Base-by-base conservation (phyloP, 2,888 invertebrate genomes). In the Phengaris arion region DNA sequence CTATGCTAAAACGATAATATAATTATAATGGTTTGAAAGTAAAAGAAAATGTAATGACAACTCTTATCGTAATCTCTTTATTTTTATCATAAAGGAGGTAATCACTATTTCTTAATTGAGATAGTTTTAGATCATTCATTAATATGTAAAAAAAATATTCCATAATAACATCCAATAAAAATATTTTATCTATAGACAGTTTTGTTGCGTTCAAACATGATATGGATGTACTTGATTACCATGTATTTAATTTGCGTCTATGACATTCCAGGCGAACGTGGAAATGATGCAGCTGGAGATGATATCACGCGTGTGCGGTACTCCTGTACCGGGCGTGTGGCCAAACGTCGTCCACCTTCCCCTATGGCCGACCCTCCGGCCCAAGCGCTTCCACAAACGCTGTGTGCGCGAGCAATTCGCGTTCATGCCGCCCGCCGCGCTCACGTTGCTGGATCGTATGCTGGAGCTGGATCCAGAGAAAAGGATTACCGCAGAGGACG, bases 291-390 rank as follows among this genome's bases (percentile, higher is more conserved):
- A 99, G 86, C 90, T 99, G 80, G 99, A 99, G 85, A 96, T 97
- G 88, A 99, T 99, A 84, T 98, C 98, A 0, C 88, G 97, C 77
- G 95, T 98, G 45, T 99, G 99, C 93, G 99, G 99, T 22, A 98
- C 99, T 0, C 99, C 99, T 0, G 96, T 97, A 59, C 99, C 99
- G 0, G 98, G 98, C 68, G 98, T 98, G 59, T 99, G 99, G 99
- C 99, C 99, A 9, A 95, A 97, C 85, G 99, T 99, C 74, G 98
- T 98, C 79, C 96, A 97, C 86, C 94, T 99, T 81, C 99, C 99
- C 0, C 95, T 97, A 5, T 99, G 98, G 95, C 96, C 97, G 87
- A 97, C 97, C 51, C 94, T 99, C 72, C 97, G 98, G 83, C 98
- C 98, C 57, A 98, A 98, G 93, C 97, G 97, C 84, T 95, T 96